These are phyloP conservation scores for Asarcornis scutulata DNA, from an alignment of 2,113 vertebrate genomes.

Conservation along the genomic window DNA sequence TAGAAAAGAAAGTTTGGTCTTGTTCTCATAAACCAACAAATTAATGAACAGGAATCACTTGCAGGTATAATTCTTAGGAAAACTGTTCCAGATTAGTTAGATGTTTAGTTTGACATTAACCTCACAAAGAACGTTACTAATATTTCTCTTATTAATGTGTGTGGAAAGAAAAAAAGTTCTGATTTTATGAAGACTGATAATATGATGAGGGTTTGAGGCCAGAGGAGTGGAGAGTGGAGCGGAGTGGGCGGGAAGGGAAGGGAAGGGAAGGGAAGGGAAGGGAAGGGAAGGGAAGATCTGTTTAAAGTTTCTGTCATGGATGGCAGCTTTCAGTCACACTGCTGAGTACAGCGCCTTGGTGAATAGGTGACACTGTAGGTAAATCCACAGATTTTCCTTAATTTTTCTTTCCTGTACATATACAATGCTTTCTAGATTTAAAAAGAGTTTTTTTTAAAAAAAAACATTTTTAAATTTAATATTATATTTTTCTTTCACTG, in stretches of 20 bases:
- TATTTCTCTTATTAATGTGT: fast-evolving
- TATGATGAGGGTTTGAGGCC: background rate
- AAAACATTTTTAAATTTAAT: background rate
- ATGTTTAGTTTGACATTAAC: background rate
- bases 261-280: background rate
- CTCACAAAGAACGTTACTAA: background rate
- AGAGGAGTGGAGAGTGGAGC: background rate
- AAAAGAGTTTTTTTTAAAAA: background rate
- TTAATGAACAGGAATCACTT: background rate
- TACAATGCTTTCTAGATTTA: background rate
- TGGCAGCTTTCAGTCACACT: background rate
- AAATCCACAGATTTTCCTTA: background rate
- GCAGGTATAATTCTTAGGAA: background rate
- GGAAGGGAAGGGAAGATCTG: background rate
- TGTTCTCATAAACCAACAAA: background rate
- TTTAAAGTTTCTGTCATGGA: background rate
- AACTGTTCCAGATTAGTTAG: background rate
- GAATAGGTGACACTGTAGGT: background rate
- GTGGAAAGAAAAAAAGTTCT: background rate
- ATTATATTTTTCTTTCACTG: conserved; percentile 14
- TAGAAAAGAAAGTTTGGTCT: background rate
- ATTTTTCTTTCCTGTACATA: background rate
- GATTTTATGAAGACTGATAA: background rate
- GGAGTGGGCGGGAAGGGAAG: no score
- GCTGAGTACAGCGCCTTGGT: background rate